Percentiles rank a stretch among this genome's conserved stretches.
phyloP scores from a whole-genome alignment of 2,113 vertebrate genomes.

The Empidonax alnorum region DNA sequence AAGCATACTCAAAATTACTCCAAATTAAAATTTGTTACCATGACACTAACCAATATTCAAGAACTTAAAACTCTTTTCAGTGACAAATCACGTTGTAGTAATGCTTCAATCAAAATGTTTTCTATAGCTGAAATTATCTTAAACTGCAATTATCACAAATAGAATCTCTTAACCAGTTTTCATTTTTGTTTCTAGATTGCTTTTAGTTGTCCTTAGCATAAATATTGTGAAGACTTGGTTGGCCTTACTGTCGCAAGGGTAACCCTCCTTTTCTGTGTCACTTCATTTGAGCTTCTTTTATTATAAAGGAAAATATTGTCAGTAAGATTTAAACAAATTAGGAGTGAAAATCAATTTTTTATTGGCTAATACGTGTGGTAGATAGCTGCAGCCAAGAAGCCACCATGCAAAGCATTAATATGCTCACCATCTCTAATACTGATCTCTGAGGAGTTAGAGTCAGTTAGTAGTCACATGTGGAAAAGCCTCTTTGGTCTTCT shows the following conservation, averaged over 20 bases:
- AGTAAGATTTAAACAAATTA: not conserved
- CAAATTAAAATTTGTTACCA: not conserved
- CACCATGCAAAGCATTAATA: not conserved
- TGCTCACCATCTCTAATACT: not conserved
- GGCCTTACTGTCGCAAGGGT: not conserved
- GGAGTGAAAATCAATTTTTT: not conserved
- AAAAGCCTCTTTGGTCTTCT: not conserved
- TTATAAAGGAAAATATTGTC: not conserved
- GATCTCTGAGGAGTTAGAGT: not conserved
- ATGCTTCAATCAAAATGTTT: not conserved
- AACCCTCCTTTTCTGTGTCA: not conserved
- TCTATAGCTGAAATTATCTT: not conserved
- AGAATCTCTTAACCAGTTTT: not conserved
- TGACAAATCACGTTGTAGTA: not conserved
- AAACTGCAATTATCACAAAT: not conserved
- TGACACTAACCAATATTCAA: not conserved
- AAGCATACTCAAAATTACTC: not conserved
- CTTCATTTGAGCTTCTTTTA: not conserved
- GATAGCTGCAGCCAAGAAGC: not conserved
- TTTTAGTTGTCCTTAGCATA: not conserved
- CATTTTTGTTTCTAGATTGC: not conserved
- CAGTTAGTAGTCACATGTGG: not conserved
- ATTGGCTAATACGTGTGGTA: not conserved
- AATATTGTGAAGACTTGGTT: not conserved
- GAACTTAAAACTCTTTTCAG: not conserved